Base-by-base conservation (phyloP, 2,888 invertebrate genomes). In the Polydrusus tereticollis region DNA sequence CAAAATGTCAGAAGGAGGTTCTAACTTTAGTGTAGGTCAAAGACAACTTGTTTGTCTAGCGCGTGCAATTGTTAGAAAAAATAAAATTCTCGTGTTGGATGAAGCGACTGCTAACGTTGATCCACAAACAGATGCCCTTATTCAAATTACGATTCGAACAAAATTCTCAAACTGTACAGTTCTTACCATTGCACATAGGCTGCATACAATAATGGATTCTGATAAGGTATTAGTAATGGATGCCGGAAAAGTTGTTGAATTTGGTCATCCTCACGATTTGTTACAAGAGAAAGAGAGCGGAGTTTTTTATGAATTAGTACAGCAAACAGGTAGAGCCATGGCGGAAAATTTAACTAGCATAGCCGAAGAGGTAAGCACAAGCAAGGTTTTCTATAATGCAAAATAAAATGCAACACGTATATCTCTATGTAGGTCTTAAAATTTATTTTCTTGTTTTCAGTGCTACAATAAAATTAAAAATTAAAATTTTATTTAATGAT, bases 81-180 rank as follows among this genome's bases (percentile, higher is more conserved):
- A 83, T 73, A 73, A 73, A 63, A 82, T 84, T 18, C 72, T 84
- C 18, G 79, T 84, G n/a, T 67, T 84, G 71, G 84, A 94, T 82
- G 94, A 94, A 86, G 94, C 94, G 59, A 94, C 94, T 0, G 93
- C 94, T 45, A 94, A 94, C 82, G 93, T 94, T 0, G 94, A 94
- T 85, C 91, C 91, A 0, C 89, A 90, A 73, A 94, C 94, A 23
- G 94, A 94, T 80, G 89, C 88, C 0, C 83, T 94, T 10, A 94
- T 95, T 75, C 94, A 95, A 81, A 87, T 86, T 20, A 93, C 94
- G 0, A 94, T 95, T 72, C 87, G 93, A 73, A 87, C 86, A 58
- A 93, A 93, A 82, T 94, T 94, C 81, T 88, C 87, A 0, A 87
- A 90, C n/a, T 94, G 94, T 82, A 94, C 94, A 0, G 94, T 95